phyloP scores from a whole-genome alignment of 2,888 invertebrate genomes.

The Erynnis tages region DNA sequence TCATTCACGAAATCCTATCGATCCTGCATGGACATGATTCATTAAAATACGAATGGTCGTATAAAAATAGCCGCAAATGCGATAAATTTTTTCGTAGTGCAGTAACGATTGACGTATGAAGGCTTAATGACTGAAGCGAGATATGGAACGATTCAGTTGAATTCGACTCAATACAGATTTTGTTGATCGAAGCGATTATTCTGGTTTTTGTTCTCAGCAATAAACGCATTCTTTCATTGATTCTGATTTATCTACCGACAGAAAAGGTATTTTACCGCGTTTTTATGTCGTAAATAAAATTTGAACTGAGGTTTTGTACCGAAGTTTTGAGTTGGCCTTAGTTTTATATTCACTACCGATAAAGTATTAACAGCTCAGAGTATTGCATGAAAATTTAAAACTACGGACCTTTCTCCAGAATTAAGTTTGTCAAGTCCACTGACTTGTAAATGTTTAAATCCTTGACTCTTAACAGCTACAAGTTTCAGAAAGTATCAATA shows the following conservation, averaged over 20 bases:
- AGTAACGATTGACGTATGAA: constrained; percentile 10
- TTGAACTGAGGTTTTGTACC: too few species aligned
- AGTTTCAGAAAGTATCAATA: too few species aligned
- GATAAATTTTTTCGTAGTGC: constrained; percentile 9
- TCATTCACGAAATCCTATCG: constrained; percentile 16
- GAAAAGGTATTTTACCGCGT: not conserved
- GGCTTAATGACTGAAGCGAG: constrained; percentile 17
- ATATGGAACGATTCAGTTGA: constrained; percentile 6
- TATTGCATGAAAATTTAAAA: too few species aligned
- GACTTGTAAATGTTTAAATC: too few species aligned
- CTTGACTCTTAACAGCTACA: too few species aligned
- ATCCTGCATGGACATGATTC: constrained; percentile 2
- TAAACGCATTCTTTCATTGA: not conserved
- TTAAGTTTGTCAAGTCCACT: too few species aligned
- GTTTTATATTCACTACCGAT: too few species aligned
- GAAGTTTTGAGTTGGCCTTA: too few species aligned
- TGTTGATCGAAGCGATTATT: not conserved
- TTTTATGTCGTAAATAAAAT: not conserved
- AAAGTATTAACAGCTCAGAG: too few species aligned
- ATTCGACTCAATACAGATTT: constrained; percentile 3
- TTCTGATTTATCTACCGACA: not conserved
- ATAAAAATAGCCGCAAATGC: constrained; percentile 19
- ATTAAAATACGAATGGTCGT: constrained; percentile 15
- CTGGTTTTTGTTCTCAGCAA: constrained; percentile 1
- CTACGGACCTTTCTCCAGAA: too few species aligned